These are phyloP conservation scores for Lophochroa leadbeateri DNA, from an alignment of 2,113 vertebrate genomes.

Conservation along the genomic window DNA sequence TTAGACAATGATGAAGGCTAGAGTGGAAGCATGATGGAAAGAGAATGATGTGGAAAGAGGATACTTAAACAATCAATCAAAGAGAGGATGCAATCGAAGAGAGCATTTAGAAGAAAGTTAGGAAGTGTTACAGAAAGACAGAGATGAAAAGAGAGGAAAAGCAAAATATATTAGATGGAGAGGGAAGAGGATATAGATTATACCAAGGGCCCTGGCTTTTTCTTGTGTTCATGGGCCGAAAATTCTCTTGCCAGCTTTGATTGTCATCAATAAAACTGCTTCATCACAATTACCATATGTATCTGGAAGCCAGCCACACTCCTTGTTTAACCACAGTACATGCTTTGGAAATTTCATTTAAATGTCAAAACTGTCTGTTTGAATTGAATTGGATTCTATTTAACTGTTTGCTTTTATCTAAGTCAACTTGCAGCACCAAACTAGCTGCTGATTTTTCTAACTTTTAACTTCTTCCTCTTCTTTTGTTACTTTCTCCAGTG, in stretches of 20 bases:
- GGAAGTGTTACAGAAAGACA: background rate
- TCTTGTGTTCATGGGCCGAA: background rate
- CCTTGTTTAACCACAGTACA: slow-evolving; percentile 34
- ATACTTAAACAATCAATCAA: background rate
- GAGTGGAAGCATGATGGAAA: background rate
- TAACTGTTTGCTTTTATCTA: slow-evolving; percentile 45
- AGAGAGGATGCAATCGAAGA: background rate
- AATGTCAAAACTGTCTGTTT: slow-evolving; percentile 49
- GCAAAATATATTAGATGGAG: background rate
- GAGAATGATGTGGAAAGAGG: background rate
- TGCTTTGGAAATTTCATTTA: slow-evolving; percentile 52
- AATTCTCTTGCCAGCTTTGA: slow-evolving; percentile 39
- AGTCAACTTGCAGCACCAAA: slow-evolving; percentile 34
- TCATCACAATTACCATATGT: slow-evolving; percentile 33
- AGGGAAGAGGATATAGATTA: background rate
- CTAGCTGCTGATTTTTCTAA: slow-evolving; percentile 1
- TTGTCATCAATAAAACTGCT: slow-evolving; percentile 47
- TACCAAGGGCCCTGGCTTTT: background rate
- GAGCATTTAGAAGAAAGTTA: background rate
- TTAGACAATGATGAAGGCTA: background rate
- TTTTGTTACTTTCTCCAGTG: background rate
- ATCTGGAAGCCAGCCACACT: slow-evolving; percentile 48
- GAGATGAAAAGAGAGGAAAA: background rate
- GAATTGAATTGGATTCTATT: slow-evolving; percentile 23
- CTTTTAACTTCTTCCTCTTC: slow-evolving; percentile 25